These are phyloP conservation scores for Nylanderia fulva DNA, from an alignment of 1,140 invertebrate species.

Conservation along the genomic window DNA sequence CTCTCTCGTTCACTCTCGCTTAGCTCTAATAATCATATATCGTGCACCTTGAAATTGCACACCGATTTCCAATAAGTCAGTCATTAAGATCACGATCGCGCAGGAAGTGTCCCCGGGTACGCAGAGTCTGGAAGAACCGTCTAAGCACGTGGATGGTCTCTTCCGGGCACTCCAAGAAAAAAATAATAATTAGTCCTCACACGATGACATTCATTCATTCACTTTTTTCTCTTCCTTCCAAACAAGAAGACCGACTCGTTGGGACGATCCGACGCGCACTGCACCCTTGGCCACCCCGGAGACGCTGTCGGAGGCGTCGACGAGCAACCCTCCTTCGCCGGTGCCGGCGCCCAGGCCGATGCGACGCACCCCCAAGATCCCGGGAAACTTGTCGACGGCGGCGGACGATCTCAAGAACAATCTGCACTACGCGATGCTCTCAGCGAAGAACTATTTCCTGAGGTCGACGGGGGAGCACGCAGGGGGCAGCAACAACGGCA, in stretches of 20 bases:
- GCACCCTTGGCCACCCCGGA: slow-evolving; percentile 95
- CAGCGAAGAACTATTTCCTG: slow-evolving; percentile 85
- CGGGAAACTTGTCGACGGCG: slow-evolving; percentile 88
- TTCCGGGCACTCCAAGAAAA: neutral
- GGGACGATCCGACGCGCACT: slow-evolving; percentile 80
- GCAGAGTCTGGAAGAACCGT: neutral
- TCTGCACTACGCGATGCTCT: slow-evolving; percentile 87
- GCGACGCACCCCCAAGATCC: slow-evolving; percentile 89
- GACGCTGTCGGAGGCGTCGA: slow-evolving; percentile 93
- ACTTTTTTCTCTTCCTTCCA: neutral
- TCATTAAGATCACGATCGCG: slow-evolving; percentile 46
- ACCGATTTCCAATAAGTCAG: slow-evolving; percentile 6
- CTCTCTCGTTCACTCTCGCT: slow-evolving; percentile 57
- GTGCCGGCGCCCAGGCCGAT: slow-evolving; percentile 83
- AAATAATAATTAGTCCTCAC: neutral
- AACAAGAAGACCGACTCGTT: slow-evolving; percentile 74
- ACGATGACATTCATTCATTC: neutral
- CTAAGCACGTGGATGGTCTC: neutral
- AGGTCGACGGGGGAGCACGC: slow-evolving; percentile 73
- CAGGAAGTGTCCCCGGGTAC: slow-evolving; percentile 41
- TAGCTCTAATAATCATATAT: slow-evolving; percentile 35
- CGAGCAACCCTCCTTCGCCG: slow-evolving; percentile 86
- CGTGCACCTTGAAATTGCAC: slow-evolving; percentile 45
- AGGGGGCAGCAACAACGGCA: slow-evolving; percentile 78
- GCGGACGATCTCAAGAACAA: slow-evolving; percentile 89